Conservation (phyloP, 2,888 invertebrate genomes). For the Thymelicus lineola region DNA sequence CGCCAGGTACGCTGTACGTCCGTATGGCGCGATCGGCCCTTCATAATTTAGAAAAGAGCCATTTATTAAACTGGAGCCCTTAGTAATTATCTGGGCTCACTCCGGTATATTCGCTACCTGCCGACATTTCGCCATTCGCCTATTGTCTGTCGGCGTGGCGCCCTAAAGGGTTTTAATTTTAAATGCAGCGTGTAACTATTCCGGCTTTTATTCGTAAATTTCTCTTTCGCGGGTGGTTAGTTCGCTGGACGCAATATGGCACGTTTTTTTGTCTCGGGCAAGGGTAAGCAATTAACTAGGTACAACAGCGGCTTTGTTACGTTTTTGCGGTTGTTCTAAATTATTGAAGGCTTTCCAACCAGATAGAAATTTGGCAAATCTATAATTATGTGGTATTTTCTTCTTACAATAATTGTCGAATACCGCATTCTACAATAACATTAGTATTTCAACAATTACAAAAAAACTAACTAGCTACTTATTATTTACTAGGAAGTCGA, state of each 20-base stretch:
- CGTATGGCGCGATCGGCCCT: conserved; percentile 82
- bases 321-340: conserved; percentile 72
- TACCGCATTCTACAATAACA: background rate
- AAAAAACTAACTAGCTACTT: background rate
- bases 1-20: conserved; percentile 81
- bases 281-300: conserved; percentile 80
- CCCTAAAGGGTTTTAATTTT: conserved; percentile 85
- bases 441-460: background rate
- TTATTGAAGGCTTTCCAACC: conserved; percentile 44
- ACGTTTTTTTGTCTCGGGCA: conserved; percentile 68
- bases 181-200: conserved; percentile 84
- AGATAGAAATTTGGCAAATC: conserved; percentile 21
- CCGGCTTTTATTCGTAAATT: conserved; percentile 79
- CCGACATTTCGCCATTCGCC: conserved; percentile 83
- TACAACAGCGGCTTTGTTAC: conserved; percentile 69
- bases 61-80: conserved; percentile 83
- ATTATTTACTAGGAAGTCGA: too few relatives aligned
- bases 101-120: conserved; percentile 84
- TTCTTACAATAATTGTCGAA: background rate
- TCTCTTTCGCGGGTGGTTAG: conserved; percentile 83
- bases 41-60: conserved; percentile 82
- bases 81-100: conserved; percentile 80
- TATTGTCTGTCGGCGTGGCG: conserved; percentile 84
- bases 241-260: conserved; percentile 82
- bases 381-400: conserved; percentile 18